These are phyloP conservation scores for Varanus salvator DNA, from an alignment of 2,113 vertebrate species.

Conservation along the genomic window DNA sequence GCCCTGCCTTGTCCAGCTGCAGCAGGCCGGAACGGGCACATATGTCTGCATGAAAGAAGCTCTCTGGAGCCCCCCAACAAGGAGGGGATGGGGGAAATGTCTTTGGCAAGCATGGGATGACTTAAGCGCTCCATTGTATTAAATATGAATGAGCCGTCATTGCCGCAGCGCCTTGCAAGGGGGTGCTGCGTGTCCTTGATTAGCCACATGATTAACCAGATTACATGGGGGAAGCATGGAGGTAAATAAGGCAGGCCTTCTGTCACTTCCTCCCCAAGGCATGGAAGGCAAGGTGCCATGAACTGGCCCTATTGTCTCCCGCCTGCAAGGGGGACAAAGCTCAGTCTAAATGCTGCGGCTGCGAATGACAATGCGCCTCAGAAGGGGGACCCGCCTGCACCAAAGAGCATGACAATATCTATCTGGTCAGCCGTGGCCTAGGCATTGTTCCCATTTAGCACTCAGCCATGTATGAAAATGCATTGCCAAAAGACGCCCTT, in stretches of 20 bases:
- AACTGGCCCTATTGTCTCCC: constrained; percentile 75
- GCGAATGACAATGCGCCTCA: constrained; percentile 68
- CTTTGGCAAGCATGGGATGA: constrained; percentile 86
- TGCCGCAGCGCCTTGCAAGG: constrained; percentile 82
- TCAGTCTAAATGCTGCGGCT: constrained; percentile 59
- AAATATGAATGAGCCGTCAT: constrained; percentile 92
- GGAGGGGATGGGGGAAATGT: constrained; percentile 76
- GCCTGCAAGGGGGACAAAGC: constrained; percentile 55
- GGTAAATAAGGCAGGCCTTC: constrained; percentile 96
- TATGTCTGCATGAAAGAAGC: constrained; percentile 86
- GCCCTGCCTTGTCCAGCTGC: constrained; percentile 84
- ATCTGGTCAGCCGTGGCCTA: constrained; percentile 64
- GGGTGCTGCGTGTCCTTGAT: constrained; percentile 84
- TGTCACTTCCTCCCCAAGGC: constrained; percentile 88
- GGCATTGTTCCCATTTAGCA: constrained; percentile 57
- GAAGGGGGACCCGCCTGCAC: constrained; percentile 40
- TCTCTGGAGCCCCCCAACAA: constrained; percentile 85
- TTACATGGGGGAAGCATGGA: constrained; percentile 89
- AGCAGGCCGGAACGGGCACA: constrained; percentile 84
- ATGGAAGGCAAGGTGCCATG: constrained; percentile 56
- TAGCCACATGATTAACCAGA: constrained; percentile 98
- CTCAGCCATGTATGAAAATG: constrained; percentile 41
- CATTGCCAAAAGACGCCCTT: constrained; percentile 42
- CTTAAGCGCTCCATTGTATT: constrained; percentile 96
- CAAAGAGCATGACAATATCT: constrained; percentile 69